Evolutionary conservation across 2,797 vertebrate species (phyloP).

Genomic region (Hafferia zeledoni): DNA sequence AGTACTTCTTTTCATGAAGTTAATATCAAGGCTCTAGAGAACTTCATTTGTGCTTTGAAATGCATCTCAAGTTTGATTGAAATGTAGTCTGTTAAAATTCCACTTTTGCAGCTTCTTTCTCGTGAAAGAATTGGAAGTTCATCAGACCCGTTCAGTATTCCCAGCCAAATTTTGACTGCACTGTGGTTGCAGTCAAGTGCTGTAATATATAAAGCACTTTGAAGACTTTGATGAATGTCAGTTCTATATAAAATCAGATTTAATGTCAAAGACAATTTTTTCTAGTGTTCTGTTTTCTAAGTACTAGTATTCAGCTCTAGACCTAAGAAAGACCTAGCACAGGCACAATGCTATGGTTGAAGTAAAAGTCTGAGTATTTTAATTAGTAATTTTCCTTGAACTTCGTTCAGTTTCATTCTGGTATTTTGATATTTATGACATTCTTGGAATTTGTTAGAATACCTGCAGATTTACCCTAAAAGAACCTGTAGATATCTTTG

Average conservation of each 20-base stretch:
- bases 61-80: not conserved
- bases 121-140: not conserved
- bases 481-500: not conserved
- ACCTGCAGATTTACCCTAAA: not conserved
- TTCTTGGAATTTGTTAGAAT: not conserved
- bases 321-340: not conserved
- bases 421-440: not conserved
- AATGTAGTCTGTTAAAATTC: not conserved
- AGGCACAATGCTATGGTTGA: not conserved
- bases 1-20: not conserved
- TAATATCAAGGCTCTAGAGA: not conserved
- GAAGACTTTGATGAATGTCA: not conserved
- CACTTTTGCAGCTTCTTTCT: not conserved
- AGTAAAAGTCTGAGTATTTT: not conserved
- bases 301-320: not conserved
- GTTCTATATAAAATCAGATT: not conserved
- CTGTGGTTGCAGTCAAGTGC: not conserved
- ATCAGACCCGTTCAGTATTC: not conserved
- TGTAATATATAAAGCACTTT: not conserved
- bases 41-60: not conserved
- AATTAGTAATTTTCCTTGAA: not conserved
- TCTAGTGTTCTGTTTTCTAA: not conserved
- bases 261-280: not conserved
- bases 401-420: not conserved
- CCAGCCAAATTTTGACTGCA: not conserved